Base-by-base conservation (phyloP, 2,113 vertebrate species). In the Regulus satrapa region DNA sequence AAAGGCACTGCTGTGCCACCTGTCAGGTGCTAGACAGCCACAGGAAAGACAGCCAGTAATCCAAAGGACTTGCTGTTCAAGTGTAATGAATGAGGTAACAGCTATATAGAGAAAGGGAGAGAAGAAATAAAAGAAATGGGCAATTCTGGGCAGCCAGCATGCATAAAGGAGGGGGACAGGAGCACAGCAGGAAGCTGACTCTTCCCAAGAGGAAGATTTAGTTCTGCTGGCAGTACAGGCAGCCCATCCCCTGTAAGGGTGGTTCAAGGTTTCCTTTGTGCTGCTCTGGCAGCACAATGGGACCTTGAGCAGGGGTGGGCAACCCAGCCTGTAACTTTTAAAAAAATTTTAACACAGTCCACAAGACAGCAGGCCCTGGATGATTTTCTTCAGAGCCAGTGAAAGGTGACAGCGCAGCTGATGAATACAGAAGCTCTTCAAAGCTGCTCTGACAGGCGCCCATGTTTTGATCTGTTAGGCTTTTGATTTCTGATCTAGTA, bases 401-500 rank as follows among this genome's bases (percentile, higher is more conserved):
- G 84, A 93, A 93, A 95, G 91, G 91, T 82, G 77, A 91, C 73
- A 72, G 84, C 0, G 0, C 52, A 91, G 87, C 77, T 94, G 86
- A 94, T 8, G 8, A 69, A 29, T 81, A 55, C 1, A 0, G 87
- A 81, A 89, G 74, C 62, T 73, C 80, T 92, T 94, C 91, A 91
- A 94, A 97, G 87, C 66, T 87, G 59, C 52, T 89, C 66, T 87
- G 86, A 75, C 84, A 92, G 87, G 54, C 49, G 32, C 58, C 29
- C 0, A 0, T 0, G 1, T 91, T 92, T 95, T 96, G 80, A 96
- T 93, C 87, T 91, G 89, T 36, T 89, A 41, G 48, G 89, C 87
- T 87, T 96, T 95, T 96, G 96, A 95, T 96, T 95, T 88, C 89
- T 75, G 81, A 62, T 76, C 85, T 76, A 58, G 71, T 58, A 87